Conservation (phyloP, 2,797 vertebrate genomes). For the Meda fulgida region DNA sequence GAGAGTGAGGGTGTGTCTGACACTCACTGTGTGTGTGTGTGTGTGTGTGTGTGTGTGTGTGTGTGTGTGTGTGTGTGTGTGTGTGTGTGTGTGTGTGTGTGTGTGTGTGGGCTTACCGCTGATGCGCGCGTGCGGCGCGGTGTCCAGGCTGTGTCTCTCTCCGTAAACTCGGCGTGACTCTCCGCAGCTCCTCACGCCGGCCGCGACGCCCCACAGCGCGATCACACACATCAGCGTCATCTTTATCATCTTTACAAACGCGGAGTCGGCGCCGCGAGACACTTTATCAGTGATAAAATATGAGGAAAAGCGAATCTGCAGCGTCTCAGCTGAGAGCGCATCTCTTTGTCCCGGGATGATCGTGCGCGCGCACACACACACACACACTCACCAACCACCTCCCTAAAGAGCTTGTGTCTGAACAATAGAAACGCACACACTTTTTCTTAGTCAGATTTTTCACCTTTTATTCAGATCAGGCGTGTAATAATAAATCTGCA, state of each 20-base stretch:
- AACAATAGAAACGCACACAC: conserved; percentile 8
- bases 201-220: conserved; percentile 68
- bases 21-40: too few species aligned
- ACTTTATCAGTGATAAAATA: neutral
- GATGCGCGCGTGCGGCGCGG: conserved; percentile 83
- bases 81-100: too few species aligned
- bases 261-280: neutral
- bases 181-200: conserved; percentile 81
- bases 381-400: neutral
- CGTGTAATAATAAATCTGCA: neutral
- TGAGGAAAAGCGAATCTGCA: neutral
- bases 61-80: too few species aligned
- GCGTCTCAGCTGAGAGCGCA: neutral
- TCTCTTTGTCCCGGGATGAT: conserved; percentile 6
- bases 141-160: conserved; percentile 82
- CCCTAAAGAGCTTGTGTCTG: neutral
- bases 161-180: conserved; percentile 86
- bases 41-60: too few species aligned
- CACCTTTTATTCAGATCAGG: neutral
- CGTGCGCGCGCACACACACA: neutral
- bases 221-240: conserved; percentile 37
- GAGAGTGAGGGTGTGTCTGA: too few species aligned
- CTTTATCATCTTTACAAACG: neutral
- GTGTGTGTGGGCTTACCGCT: conserved; percentile 82
- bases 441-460: neutral